A percentile compares a stretch with the other conserved stretches of the same genome.
Conservation (phyloP, 1,140 invertebrate genomes). For the Chrysomallon squamiferum region DNA sequence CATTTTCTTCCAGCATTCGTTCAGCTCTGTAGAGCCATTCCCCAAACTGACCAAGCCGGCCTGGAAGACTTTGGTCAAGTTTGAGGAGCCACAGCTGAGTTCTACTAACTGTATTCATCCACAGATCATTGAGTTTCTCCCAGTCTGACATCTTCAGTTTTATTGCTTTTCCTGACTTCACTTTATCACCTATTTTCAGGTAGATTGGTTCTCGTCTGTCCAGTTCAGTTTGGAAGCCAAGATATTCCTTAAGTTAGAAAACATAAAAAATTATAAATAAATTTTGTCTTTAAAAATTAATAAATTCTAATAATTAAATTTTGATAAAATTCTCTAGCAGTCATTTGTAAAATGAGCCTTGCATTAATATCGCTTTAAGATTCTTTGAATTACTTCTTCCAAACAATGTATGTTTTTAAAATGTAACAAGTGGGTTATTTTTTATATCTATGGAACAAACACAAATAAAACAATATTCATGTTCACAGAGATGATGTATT, state of each 20-base stretch:
- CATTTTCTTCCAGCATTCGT: constrained; percentile 70
- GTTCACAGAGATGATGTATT: too few relatives aligned
- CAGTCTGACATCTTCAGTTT: constrained; percentile 43
- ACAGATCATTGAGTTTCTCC: constrained; percentile 41
- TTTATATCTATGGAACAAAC: too few relatives aligned
- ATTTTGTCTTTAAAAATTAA: too few relatives aligned
- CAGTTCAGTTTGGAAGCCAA: constrained; percentile 54
- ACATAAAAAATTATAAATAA: not conserved
- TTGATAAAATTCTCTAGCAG: too few relatives aligned
- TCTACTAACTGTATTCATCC: constrained; percentile 42
- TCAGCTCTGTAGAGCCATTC: constrained; percentile 90
- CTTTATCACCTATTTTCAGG: constrained; percentile 46
- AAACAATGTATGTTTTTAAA: too few relatives aligned
- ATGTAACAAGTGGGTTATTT: too few relatives aligned
- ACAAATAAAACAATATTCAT: too few relatives aligned
- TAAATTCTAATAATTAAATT: too few relatives aligned
- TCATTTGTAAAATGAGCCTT: not conserved
- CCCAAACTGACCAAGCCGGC: constrained; percentile 82
- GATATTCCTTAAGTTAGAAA: constrained; percentile 43
- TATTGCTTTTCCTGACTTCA: constrained; percentile 37
- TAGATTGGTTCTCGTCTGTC: constrained; percentile 48
- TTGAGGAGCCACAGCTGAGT: constrained; percentile 61
- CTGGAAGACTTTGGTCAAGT: constrained; percentile 82
- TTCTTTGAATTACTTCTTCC: not conserved
- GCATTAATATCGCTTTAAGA: not conserved